Evolutionary conservation across 2,797 vertebrate genomes (phyloP).

Genomic region (Agapornis canus): DNA sequence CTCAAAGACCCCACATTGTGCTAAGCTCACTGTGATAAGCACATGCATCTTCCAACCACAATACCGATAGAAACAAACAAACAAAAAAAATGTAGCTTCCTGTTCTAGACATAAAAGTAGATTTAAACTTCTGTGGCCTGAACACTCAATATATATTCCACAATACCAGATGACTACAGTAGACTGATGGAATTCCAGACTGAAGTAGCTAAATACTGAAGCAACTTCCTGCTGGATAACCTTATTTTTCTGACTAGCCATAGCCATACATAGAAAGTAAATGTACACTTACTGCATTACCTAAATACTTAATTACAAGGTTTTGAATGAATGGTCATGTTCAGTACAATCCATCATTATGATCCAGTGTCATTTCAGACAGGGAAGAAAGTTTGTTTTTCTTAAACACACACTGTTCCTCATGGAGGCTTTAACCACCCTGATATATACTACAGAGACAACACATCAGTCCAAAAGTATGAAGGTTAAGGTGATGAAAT

Average conservation of each 20-base stretch:
- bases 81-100: neutral
- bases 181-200: neutral
- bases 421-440: neutral
- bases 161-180: neutral
- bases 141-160: neutral
- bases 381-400: neutral
- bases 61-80: neutral
- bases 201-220: neutral
- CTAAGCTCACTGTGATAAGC: neutral
- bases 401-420: neutral
- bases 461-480: neutral
- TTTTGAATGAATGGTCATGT: neutral
- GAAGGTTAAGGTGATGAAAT: neutral
- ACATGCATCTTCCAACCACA: neutral
- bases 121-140: neutral
- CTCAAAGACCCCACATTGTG: neutral
- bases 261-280: neutral
- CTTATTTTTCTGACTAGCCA: neutral
- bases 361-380: neutral
- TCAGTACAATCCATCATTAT: neutral
- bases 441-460: neutral
- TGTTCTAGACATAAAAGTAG: neutral
- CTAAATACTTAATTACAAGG: neutral
- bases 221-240: neutral
- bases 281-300: neutral